Percentiles rank a stretch among this genome's conserved stretches.
phyloP scores from a whole-genome alignment of 2,113 vertebrate genomes.

The Pseudorectes ferrugineus region DNA sequence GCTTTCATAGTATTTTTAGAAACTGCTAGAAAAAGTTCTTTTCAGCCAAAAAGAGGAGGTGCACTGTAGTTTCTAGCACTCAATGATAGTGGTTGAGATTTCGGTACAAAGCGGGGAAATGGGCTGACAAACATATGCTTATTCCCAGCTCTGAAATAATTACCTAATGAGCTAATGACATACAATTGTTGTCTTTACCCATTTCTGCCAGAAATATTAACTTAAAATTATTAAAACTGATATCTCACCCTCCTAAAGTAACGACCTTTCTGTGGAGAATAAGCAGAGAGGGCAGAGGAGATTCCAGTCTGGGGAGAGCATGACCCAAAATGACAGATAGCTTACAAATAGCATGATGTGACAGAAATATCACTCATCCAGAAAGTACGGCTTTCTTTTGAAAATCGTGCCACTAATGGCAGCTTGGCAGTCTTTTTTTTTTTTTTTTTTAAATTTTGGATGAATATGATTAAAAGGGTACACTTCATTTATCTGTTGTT shows the following conservation, averaged over 20 bases:
- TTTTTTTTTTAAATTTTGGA: neutral
- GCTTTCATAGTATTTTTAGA: neutral
- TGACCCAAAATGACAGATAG: neutral
- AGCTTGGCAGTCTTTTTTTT: neutral
- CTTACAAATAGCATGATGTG: neutral
- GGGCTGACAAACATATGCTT: neutral
- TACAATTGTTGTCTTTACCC: neutral
- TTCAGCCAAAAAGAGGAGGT: neutral
- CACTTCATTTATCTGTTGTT: neutral
- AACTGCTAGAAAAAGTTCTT: neutral
- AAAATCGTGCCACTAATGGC: neutral
- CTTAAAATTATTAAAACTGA: neutral
- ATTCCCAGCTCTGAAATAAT: neutral
- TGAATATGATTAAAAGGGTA: neutral
- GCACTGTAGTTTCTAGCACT: neutral
- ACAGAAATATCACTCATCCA: neutral
- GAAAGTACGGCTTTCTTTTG: neutral
- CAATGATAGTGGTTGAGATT: accelerated
- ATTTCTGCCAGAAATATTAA: neutral
- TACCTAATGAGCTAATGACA: neutral
- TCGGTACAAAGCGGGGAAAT: neutral
- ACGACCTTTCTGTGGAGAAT: neutral
- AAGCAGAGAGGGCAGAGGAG: neutral
- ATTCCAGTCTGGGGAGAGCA: neutral
- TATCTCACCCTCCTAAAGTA: neutral